These are phyloP conservation scores for Drosophila maculinotata DNA, from an alignment of 2,888 invertebrate species.

Conservation along the genomic window DNA sequence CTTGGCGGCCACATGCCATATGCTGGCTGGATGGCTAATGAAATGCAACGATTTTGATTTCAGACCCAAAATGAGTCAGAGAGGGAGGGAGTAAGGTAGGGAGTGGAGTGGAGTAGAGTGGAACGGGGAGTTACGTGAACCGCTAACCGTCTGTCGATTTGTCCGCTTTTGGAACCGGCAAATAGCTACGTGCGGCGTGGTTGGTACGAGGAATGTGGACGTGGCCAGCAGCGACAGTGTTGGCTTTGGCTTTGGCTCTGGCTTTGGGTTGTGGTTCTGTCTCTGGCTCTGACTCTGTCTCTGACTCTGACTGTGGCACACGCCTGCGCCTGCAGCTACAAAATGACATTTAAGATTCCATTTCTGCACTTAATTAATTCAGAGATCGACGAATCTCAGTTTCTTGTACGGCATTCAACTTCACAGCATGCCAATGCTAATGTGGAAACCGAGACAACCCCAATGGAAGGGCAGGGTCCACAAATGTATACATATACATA, in stretches of 20 bases:
- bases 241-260: constrained; percentile 30
- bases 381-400: constrained; percentile 45
- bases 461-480: constrained; percentile 47
- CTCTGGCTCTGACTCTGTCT: constrained; percentile 8
- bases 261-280: too few species aligned
- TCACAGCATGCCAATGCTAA: constrained; percentile 61
- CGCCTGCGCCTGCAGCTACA: constrained; percentile 44
- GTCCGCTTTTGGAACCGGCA: constrained; percentile 39
- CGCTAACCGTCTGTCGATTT: constrained; percentile 16
- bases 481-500: too few species aligned
- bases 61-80: constrained; percentile 22
- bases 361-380: constrained; percentile 59
- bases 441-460: not conserved
- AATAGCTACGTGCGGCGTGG: constrained; percentile 44
- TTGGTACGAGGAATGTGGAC: constrained; percentile 55
- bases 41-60: constrained; percentile 59
- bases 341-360: constrained; percentile 57
- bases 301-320: constrained; percentile 8
- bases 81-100: too few species aligned
- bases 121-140: constrained; percentile 22
- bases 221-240: constrained; percentile 48
- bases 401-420: constrained; percentile 45
- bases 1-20: constrained; percentile 16
- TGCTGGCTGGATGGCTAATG: constrained; percentile 57
- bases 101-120: not conserved